A percentile compares a stretch with the other conserved stretches of the same genome.
Evolutionary conservation across 2,113 vertebrate genomes (phyloP).

Genomic region (Egretta garzetta): DNA sequence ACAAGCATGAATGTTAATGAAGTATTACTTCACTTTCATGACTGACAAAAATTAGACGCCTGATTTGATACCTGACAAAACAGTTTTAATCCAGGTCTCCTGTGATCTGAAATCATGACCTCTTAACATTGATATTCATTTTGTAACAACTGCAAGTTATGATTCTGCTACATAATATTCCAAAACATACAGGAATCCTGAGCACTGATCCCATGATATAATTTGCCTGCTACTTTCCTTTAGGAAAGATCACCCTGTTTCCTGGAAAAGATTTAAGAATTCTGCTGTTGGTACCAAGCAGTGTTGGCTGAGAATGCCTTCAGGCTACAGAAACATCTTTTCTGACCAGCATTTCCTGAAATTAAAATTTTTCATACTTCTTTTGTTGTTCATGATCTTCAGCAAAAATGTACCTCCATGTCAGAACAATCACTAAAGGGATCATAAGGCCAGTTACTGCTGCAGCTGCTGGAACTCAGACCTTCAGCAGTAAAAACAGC

Average conservation of each 20-base stretch:
- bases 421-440: background rate
- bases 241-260: background rate
- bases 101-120: background rate
- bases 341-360: background rate
- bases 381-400: background rate
- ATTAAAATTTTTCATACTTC: background rate
- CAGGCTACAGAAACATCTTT: background rate
- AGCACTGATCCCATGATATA: background rate
- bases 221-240: background rate
- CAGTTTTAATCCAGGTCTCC: background rate
- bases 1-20: background rate
- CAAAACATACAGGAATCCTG: background rate
- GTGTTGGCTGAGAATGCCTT: background rate
- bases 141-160: background rate
- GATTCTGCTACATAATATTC: background rate
- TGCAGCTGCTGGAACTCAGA: background rate
- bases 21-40: background rate
- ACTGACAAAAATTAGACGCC: background rate
- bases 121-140: background rate
- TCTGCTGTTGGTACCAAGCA: background rate
- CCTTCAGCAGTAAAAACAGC: background rate
- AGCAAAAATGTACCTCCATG: fast-evolving
- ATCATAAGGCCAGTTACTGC: background rate
- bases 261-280: background rate
- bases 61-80: background rate